Conservation (phyloP, 2,113 vertebrate species). For the Aegotheles bennettii region DNA sequence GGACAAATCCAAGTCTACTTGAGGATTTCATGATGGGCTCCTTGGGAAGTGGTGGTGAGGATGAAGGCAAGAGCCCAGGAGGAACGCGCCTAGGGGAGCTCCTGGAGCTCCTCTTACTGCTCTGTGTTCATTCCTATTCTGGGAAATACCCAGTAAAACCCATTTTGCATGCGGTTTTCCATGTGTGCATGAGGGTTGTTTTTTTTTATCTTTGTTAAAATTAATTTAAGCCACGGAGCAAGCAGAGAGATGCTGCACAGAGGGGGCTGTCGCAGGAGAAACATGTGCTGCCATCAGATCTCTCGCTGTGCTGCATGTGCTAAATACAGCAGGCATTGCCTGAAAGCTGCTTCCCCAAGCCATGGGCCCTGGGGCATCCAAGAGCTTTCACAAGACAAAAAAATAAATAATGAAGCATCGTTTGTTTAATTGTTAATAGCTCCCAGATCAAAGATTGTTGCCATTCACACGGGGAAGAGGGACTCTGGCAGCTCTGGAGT, state of each 20-base stretch:
- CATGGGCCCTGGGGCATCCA: not conserved
- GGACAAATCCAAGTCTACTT: not conserved
- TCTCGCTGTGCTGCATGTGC: not conserved
- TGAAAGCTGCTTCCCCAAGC: not conserved
- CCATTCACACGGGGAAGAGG: not conserved
- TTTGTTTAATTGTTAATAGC: not conserved
- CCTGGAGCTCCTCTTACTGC: not conserved
- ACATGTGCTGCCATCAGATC: not conserved
- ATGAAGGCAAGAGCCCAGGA: not conserved
- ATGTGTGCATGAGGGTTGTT: fast-evolving
- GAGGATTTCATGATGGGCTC: not conserved
- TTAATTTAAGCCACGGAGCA: not conserved
- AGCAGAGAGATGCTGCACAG: not conserved
- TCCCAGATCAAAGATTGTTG: not conserved
- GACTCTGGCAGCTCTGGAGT: not conserved
- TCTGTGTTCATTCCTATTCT: not conserved
- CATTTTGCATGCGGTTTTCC: not conserved
- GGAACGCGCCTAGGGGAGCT: not conserved
- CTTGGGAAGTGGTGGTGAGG: not conserved
- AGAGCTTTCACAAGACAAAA: not conserved
- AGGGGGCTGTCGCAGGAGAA: not conserved
- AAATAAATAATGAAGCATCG: not conserved
- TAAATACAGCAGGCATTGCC: not conserved
- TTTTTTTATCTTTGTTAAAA: not conserved
- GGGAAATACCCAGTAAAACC: not conserved